Percentiles rank a stretch among this genome's conserved stretches.
These are phyloP conservation scores for Napeogenes inachia DNA, from an alignment of 2,888 invertebrate genomes.

Conservation along the genomic window DNA sequence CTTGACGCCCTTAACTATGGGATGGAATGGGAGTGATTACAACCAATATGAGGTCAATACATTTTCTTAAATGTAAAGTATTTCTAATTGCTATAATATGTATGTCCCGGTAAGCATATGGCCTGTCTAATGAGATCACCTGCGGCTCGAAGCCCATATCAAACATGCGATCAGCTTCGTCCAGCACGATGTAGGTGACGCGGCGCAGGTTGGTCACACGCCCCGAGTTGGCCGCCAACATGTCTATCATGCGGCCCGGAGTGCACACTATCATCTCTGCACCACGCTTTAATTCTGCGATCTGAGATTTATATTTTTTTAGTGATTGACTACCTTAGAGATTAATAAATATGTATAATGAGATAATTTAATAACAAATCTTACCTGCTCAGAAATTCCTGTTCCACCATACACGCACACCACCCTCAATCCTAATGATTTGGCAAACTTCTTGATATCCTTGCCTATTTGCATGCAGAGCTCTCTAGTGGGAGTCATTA, in stretches of 20 bases:
- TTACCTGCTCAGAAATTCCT: constrained; percentile 91
- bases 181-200: constrained; percentile 97
- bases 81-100: too few relatives aligned
- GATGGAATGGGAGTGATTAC: too few relatives aligned
- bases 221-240: constrained; percentile 98
- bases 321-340: not conserved
- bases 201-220: constrained; percentile 97
- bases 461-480: constrained; percentile 99
- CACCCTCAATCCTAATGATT: constrained; percentile 88
- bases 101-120: too few relatives aligned
- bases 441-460: constrained; percentile 97
- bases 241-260: constrained; percentile 99
- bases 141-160: constrained; percentile 99
- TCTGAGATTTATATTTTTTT: constrained; percentile 58
- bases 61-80: too few relatives aligned
- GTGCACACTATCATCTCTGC: constrained; percentile 99
- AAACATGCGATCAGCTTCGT: constrained; percentile 99
- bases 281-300: constrained; percentile 96
- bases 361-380: constrained; percentile 1
- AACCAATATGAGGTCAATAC: too few relatives aligned
- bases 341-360: not conserved
- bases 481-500: constrained; percentile 99
- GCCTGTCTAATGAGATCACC: constrained; percentile 50
- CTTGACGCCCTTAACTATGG: too few relatives aligned
- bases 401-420: constrained; percentile 99